Evolutionary conservation across 2,113 vertebrate genomes (phyloP), one percentile per base, ranked within the genome.

Genomic region (Pandion haliaetus): DNA sequence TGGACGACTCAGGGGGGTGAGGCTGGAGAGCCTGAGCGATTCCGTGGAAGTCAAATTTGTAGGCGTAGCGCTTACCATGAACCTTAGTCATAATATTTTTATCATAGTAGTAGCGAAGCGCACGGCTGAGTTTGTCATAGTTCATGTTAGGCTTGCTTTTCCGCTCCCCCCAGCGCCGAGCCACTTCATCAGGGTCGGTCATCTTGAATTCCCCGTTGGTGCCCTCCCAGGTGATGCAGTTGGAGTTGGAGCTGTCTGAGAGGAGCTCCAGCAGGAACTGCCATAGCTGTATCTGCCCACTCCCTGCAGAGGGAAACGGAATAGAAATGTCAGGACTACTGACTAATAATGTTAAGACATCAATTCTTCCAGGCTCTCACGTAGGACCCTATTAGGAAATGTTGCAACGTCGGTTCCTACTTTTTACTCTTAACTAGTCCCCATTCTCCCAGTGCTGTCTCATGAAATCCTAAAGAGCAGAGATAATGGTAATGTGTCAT

Each of bases 21-120:
- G 99, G 99, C 95, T 99, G 99, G 19, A 99, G 98, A 44, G 99
- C 99, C 97, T 99, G 99, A 62, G 99, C 99, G 3, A 99, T 99
- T n/a, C 99, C 99, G 0, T 99, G 99, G 98, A 99, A 99, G 97
- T 99, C 99, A 34, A 99, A 99, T 91, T 99, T 99, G 97, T 99
- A 99, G 88, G 99, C 99, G 0, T 99, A 99, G 91, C 99, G 98
- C 94, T 99, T 99, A 85, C 99, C 99, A 3, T 99, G 99, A 78
- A 99, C 99, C 77, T 99, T 99, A 98, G 99, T 99, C 99, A 99
- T 99, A 98, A 99, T 99, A 97, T 99, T 99, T 96, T 99, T 99
- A 96, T 99, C 99, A 3, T 99, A 99, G 96, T 99, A 99, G 97
- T 99, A 99, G 90, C 99, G 99, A 58, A 99, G 98, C 5, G 99